Percentiles rank a stretch among this genome's conserved stretches.
phyloP scores from a whole-genome alignment of 2,797 vertebrate species.

The Rhynchotus rufescens region DNA sequence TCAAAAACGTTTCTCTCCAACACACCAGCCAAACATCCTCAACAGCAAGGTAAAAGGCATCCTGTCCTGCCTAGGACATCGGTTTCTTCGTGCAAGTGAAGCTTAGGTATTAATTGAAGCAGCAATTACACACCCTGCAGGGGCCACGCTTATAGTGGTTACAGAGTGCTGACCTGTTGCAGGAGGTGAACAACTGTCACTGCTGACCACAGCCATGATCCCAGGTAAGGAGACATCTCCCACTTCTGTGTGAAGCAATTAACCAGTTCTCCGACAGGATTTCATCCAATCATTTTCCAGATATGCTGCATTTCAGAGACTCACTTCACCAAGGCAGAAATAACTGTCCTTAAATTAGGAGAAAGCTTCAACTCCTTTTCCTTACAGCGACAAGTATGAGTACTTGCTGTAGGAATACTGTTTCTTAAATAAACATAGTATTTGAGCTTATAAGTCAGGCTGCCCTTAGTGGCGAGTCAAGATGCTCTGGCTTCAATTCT shows the following conservation, averaged over 20 bases:
- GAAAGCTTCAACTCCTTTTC: not conserved
- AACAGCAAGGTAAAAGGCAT: not conserved
- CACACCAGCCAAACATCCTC: not conserved
- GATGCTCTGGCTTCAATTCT: not conserved
- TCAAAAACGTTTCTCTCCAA: not conserved
- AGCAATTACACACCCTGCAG: not conserved
- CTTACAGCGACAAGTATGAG: not conserved
- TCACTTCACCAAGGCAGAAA: not conserved
- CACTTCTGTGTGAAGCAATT: not conserved
- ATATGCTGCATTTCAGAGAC: not conserved
- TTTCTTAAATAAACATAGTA: not conserved
- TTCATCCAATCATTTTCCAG: not conserved
- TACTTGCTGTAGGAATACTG: not conserved
- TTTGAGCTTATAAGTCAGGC: not conserved
- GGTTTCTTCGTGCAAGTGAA: not conserved
- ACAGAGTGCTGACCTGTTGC: not conserved
- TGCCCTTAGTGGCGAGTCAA: not conserved
- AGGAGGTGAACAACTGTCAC: not conserved
- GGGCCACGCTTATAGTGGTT: not conserved
- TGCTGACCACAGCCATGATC: not conserved
- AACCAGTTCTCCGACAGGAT: rapidly evolving
- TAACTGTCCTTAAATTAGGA: not conserved
- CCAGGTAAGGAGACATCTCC: not conserved
- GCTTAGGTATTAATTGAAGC: not conserved
- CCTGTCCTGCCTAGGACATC: not conserved